Conservation (phyloP, 2,888 invertebrate species). For the Torymus texanus region DNA sequence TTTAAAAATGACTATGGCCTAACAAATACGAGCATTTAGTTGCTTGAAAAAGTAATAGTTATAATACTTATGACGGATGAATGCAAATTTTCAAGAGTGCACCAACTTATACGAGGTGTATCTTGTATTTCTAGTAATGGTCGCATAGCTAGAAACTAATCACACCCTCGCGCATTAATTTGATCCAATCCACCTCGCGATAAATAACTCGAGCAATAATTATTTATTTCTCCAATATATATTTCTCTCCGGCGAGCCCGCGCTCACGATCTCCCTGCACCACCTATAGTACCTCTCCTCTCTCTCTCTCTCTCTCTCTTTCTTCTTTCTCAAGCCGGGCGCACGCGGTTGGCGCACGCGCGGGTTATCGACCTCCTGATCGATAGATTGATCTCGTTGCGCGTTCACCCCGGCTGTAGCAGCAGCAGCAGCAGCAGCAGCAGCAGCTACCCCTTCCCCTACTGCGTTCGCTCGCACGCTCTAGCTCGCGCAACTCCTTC, state of each 20-base stretch:
- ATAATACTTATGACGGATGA: too few relatives aligned
- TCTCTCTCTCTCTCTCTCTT: constrained; percentile 20
- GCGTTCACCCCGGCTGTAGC: constrained; percentile 36
- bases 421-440: constrained; percentile 11
- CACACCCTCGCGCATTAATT: constrained; percentile 23
- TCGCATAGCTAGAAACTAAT: not conserved
- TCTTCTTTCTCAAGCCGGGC: constrained; percentile 7
- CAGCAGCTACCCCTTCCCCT: not conserved
- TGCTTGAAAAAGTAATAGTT: too few relatives aligned
- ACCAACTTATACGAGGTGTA: too few relatives aligned
- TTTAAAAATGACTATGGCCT: too few relatives aligned
- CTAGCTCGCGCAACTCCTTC: not conserved
- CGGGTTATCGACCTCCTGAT: constrained; percentile 58
- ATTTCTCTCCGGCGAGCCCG: constrained; percentile 15
- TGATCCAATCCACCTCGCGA: constrained; percentile 39
- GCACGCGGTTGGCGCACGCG: not conserved
- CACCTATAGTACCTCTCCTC: constrained; percentile 7
- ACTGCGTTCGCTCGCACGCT: constrained; percentile 5
- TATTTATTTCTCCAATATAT: constrained; percentile 54
- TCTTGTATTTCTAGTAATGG: too few relatives aligned
- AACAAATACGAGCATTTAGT: too few relatives aligned
- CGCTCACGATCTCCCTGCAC: constrained; percentile 37
- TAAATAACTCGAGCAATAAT: constrained; percentile 41
- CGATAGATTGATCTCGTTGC: constrained; percentile 57
- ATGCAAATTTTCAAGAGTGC: too few relatives aligned